These are phyloP conservation scores for Chionomys nivalis DNA, from an alignment of 2,113 vertebrate species.

Conservation along the genomic window DNA sequence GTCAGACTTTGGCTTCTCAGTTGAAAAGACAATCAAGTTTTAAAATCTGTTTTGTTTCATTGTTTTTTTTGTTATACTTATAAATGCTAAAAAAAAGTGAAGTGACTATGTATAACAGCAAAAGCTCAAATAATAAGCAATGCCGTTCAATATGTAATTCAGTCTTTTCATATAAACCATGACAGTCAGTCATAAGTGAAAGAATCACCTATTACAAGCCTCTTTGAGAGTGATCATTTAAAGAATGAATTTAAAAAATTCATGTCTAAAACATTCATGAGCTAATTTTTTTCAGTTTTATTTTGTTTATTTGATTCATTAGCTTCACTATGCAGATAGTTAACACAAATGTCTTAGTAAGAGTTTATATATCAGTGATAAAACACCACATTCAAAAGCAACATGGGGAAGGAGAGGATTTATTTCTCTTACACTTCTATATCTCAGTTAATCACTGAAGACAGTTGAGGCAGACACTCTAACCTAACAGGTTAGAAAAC, in stretches of 20 bases:
- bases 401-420: not conserved
- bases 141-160: not conserved
- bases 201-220: slow-evolving; percentile 4
- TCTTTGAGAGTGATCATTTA: not conserved
- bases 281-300: slow-evolving; percentile 60
- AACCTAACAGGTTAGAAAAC: not conserved
- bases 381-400: not conserved
- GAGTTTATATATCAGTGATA: too few relatives aligned
- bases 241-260: slow-evolving; percentile 51
- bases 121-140: not conserved
- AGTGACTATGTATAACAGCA: slow-evolving; percentile 37
- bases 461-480: not conserved
- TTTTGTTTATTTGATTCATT: slow-evolving; percentile 66
- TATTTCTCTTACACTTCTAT: not conserved
- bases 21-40: slow-evolving; percentile 70
- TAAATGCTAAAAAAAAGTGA: slow-evolving; percentile 55
- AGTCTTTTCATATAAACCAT: not conserved
- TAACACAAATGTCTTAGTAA: not conserved
- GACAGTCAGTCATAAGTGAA: not conserved
- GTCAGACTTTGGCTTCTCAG: slow-evolving; percentile 64
- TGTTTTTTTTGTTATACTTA: slow-evolving; percentile 47
- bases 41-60: slow-evolving; percentile 70
- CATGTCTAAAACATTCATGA: slow-evolving; percentile 7
- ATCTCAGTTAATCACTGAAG: not conserved
- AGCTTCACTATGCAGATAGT: not conserved